These are phyloP conservation scores for Cherax destructor DNA, from an alignment of 1,140 invertebrate genomes.

Conservation along the genomic window DNA sequence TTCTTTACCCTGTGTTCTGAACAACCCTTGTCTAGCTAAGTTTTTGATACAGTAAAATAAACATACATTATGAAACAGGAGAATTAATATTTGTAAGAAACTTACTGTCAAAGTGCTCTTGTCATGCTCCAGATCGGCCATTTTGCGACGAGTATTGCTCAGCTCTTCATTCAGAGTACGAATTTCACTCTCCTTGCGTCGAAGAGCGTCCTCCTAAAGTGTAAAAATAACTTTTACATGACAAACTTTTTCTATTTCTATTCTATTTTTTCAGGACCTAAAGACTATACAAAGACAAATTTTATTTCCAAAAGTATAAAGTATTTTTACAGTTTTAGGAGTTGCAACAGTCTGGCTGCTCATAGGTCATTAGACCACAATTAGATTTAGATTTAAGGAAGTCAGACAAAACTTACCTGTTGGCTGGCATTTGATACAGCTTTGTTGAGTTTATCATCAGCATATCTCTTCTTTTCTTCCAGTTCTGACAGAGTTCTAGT, in stretches of 20 bases:
- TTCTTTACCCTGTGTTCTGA: too few relatives aligned
- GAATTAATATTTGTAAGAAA: neutral
- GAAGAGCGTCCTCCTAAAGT: slow-evolving; percentile 69
- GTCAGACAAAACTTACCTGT: slow-evolving; percentile 35
- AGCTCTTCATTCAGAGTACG: slow-evolving; percentile 68
- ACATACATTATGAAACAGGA: too few relatives aligned
- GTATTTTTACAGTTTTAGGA: too few relatives aligned
- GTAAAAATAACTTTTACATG: neutral
- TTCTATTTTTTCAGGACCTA: too few relatives aligned
- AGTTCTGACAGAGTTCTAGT: slow-evolving; percentile 67
- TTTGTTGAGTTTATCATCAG: slow-evolving; percentile 71
- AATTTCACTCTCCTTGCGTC: slow-evolving; percentile 70
- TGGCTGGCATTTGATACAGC: slow-evolving; percentile 60
- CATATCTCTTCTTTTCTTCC: slow-evolving; percentile 71
- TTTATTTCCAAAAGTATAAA: too few relatives aligned
- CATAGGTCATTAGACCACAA: too few relatives aligned
- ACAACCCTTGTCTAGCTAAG: too few relatives aligned
- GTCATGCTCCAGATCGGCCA: slow-evolving; percentile 69
- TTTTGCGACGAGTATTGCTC: slow-evolving; percentile 63
- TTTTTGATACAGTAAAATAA: too few relatives aligned
- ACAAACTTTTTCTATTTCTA: too few relatives aligned
- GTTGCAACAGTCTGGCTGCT: too few relatives aligned
- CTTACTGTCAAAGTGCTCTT: slow-evolving; percentile 49
- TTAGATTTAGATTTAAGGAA: neutral
- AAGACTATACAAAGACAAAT: too few relatives aligned